These are phyloP conservation scores for Glomeris marginata DNA, from an alignment of 2,888 invertebrate species.

Conservation along the genomic window DNA sequence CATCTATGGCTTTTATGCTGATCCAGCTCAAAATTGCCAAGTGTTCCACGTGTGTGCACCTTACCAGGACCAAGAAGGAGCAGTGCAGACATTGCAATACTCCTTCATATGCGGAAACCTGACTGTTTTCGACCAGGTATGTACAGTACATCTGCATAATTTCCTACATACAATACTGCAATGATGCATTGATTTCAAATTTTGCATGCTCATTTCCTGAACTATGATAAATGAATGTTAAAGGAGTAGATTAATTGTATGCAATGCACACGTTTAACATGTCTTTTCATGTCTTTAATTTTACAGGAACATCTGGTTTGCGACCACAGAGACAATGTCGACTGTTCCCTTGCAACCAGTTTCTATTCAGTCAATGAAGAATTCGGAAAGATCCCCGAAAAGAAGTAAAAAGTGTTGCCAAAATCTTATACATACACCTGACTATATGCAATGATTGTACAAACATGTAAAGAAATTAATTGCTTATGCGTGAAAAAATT, in stretches of 20 bases:
- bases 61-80: conserved; percentile 8
- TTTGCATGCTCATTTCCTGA: not conserved
- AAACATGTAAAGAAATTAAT: no score
- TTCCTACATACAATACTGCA: no score
- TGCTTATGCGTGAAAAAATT: no score
- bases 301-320: conserved; percentile 9
- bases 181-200: no score
- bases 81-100: conserved; percentile 13
- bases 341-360: conserved; percentile 4
- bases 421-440: no score
- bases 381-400: conserved; percentile 10
- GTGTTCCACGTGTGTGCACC: conserved; percentile 17
- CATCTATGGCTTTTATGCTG: conserved; percentile 16
- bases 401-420: not conserved
- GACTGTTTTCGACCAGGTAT: conserved; percentile 20
- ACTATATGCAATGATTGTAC: no score
- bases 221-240: not conserved
- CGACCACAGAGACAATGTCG: conserved; percentile 8
- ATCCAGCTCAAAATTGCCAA: conserved; percentile 9
- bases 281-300: not conserved
- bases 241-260: no score
- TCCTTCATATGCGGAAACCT: conserved; percentile 18
- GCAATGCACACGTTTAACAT: not conserved
- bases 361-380: conserved; percentile 8
- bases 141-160: no score